phyloP scores from a whole-genome alignment of 2,113 vertebrate genomes.

The Hiodon tergisus region DNA sequence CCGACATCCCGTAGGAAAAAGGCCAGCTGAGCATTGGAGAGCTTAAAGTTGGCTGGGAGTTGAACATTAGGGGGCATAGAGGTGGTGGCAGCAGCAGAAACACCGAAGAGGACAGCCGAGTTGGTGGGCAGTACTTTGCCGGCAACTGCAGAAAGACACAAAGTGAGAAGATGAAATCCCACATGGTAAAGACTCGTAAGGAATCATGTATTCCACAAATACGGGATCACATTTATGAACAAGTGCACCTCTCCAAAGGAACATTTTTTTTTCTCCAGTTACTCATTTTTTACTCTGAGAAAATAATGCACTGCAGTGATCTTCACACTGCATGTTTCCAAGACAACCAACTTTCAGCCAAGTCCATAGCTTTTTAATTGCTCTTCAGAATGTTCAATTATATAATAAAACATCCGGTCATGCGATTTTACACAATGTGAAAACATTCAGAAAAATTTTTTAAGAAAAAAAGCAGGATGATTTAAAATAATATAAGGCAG shows the following conservation, averaged over 20 bases:
- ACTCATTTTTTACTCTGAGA: slow-evolving; percentile 24
- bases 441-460: no score
- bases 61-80: slow-evolving; percentile 54
- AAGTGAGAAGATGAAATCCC: neutral
- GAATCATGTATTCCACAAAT: no score
- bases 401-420: neutral
- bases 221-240: neutral
- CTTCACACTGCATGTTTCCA: slow-evolving; percentile 12
- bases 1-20: slow-evolving; percentile 85
- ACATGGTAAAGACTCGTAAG: no score
- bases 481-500: no score
- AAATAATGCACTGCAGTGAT: slow-evolving; percentile 14
- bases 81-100: slow-evolving; percentile 50
- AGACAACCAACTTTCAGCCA: slow-evolving; percentile 25
- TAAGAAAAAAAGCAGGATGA: no score
- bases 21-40: slow-evolving; percentile 88
- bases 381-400: neutral
- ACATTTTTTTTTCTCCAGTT: slow-evolving; percentile 10
- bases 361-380: slow-evolving; percentile 3
- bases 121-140: slow-evolving; percentile 71
- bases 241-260: neutral
- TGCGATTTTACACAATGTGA: no score
- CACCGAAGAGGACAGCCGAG: slow-evolving; percentile 60
- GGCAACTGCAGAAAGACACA: slow-evolving; percentile 58
- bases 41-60: slow-evolving; percentile 86